Base-by-base conservation (phyloP, 2,888 invertebrate genomes). In the Chirona hameri region DNA sequence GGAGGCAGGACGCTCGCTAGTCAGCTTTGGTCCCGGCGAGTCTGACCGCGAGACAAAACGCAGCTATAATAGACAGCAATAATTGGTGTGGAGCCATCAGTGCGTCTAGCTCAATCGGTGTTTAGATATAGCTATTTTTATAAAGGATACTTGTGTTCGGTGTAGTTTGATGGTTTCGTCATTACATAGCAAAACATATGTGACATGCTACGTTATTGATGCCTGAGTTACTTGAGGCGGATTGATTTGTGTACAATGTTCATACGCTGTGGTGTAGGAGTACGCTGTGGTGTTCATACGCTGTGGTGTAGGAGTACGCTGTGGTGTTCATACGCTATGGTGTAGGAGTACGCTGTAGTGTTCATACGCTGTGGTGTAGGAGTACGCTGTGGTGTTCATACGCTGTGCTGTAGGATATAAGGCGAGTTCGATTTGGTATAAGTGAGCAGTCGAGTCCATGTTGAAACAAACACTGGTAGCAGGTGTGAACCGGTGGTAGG, bases 111-210 rank as follows among this genome's bases (percentile, higher is more conserved):
- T 72, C 72, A 72, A 72, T 72, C 18, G 72, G 31, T 72, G 72
- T 72, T 31, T 72, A 72, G 72, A 31, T 72, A 72, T 72, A 72
- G 72, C 15, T 72, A 72, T 72, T 72, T 72, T 72, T 72, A 72
- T 72, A 72, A 18, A 12, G 3, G 12, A 18, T 39, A 18, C 7
- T 39, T 72, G 15, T 31, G 72, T 72, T 72, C 18, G 72, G 31
- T 72, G 72, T 72, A 31, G 31, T 72, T 72, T 72, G 72, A 72
- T 72, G 72, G 15, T 29, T 72, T 72, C 31, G 31, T 39, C 65
- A 27, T 10, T 14, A 7, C 9, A 27, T 39, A 7, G 39, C 10
- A 27, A 69, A 69, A 69, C 27, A 27, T 12, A 69, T 69, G 65
- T 69, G 15, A 14, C 24, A 27, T 27, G 27, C 27, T 27, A 27